Evolutionary conservation across 2,888 invertebrate genomes (phyloP), one percentile per base, ranked within the genome.

Genomic region (Tryphoninae sp.): DNA sequence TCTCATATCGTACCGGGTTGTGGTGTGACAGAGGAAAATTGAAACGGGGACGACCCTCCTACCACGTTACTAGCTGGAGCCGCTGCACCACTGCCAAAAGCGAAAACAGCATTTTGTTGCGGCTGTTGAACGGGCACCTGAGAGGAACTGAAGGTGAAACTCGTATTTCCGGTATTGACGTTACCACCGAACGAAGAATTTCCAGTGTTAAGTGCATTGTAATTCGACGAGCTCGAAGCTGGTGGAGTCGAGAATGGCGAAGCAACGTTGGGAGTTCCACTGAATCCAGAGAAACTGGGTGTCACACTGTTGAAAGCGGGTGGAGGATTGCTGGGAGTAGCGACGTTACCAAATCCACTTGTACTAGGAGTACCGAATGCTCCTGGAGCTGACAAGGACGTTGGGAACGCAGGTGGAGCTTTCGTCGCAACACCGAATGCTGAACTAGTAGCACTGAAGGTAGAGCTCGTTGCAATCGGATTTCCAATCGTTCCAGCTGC

Each of bases 11-110:
- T 72, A 88, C 90, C 88, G 82, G 89, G 76, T 68, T 89, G 89
- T 19, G 88, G 65, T 33, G 88, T 59, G 2, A 86, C n/a, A 6
- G 84, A 78, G 23, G 86, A 87, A 84, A 90, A 90, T 75, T 91
- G 88, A 73, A 90, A 91, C 0, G 89, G 84, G 2, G 86, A 51
- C 0, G 87, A 58, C 0, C 53, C 65, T 7, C 78, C 53, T 0
- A 85, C 11, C 1, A 83, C 45, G 33, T 81, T 85, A 55, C 72
- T 86, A 23, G 19, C 73, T 22, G 55, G 11, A 0, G 78, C 49
- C 1, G 79, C 23, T 16, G 49, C 26, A 9, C 42, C 64, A 2
- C 68, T 77, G 1, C 84, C 83, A 33, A 84, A 85, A 33, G 81
- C 65, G 42, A 84, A 83, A 22, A 82, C 68, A 0, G 81, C 53